Conservation (phyloP, 1,140 invertebrate species). For the Bombus waltoni region DNA sequence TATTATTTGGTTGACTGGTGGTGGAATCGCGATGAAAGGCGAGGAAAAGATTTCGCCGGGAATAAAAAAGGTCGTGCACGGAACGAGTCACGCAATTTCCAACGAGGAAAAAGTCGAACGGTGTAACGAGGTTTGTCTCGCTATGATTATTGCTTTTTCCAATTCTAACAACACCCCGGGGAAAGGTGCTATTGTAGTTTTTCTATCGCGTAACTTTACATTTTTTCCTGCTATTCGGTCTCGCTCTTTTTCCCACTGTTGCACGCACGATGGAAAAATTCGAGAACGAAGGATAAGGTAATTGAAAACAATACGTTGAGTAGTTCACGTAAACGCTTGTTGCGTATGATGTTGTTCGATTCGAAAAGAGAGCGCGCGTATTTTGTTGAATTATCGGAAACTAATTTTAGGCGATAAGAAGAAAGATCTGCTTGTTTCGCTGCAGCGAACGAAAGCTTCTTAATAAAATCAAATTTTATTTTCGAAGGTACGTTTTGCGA, state of each 20-base stretch:
- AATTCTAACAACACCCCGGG: neutral
- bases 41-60: neutral
- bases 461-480: no score
- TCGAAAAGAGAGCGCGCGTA: no score
- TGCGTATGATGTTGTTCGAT: neutral
- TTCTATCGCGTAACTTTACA: neutral
- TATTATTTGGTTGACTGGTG: neutral
- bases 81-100: neutral
- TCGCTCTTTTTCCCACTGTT: neutral
- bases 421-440: no score
- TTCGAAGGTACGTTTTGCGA: no score
- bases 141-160: neutral
- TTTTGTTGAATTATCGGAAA: no score
- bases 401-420: no score
- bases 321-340: neutral
- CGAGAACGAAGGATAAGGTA: neutral
- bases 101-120: neutral
- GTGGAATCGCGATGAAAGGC: neutral
- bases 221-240: neutral
- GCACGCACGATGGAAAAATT: neutral
- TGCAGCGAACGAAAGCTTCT: no score
- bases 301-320: neutral
- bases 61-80: neutral
- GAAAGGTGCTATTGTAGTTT: neutral
- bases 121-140: neutral